phyloP scores from a whole-genome alignment of 1,140 invertebrate genomes.

The Drosophila baimaii region DNA sequence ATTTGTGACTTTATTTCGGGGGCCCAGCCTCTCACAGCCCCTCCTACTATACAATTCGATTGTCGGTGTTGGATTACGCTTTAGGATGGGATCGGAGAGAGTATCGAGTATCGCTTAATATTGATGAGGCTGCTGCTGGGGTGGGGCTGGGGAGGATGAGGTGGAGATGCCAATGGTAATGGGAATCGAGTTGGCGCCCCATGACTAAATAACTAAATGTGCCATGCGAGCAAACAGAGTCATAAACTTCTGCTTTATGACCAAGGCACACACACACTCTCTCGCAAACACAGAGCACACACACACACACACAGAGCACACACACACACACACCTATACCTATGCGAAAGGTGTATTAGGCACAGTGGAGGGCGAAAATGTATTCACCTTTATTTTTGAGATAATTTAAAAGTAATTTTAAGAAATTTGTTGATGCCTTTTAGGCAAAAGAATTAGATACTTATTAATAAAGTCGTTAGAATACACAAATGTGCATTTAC shows the following conservation, averaged over 20 bases:
- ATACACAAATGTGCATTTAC: too few relatives aligned
- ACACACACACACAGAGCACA: slow-evolving; percentile 24
- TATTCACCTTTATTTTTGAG: neutral
- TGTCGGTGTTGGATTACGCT: slow-evolving; percentile 67
- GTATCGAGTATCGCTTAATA: slow-evolving; percentile 77
- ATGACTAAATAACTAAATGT: slow-evolving; percentile 73
- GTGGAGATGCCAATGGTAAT: slow-evolving; percentile 24
- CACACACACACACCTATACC: slow-evolving; percentile 21
- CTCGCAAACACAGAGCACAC: too few relatives aligned
- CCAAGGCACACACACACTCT: slow-evolving; percentile 39
- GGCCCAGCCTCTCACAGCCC: neutral
- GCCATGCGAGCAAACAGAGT: slow-evolving; percentile 76
- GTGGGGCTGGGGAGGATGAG: neutral
- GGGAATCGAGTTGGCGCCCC: slow-evolving; percentile 52
- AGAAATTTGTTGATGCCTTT: too few relatives aligned
- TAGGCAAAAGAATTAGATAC: too few relatives aligned
- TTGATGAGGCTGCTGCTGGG: slow-evolving; percentile 58
- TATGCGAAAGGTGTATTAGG: slow-evolving; percentile 8
- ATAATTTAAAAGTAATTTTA: neutral
- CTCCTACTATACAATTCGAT: slow-evolving; percentile 12
- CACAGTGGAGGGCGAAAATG: slow-evolving; percentile 8
- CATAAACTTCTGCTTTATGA: slow-evolving; percentile 79
- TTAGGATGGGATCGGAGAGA: slow-evolving; percentile 10
- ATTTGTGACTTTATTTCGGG: slow-evolving; percentile 69
- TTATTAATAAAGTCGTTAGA: too few relatives aligned